A percentile compares a stretch with the other conserved stretches of the same genome.
Conservation (phyloP, 2,888 invertebrate genomes). For the Lycia hirtaria region DNA sequence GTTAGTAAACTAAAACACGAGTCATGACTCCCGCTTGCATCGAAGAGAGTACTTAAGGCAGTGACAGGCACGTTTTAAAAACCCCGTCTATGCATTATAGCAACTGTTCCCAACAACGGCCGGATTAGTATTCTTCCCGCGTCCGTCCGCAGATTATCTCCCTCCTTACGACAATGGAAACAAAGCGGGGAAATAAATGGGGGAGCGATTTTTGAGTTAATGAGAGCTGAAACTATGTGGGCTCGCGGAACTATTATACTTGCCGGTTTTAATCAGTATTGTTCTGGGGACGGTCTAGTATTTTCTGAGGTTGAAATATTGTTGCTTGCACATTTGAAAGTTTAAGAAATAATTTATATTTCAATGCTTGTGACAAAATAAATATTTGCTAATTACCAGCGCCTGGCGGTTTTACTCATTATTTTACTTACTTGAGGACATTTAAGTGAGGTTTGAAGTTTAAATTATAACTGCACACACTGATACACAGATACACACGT, state of each 20-base stretch:
- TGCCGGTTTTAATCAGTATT: conserved; percentile 11
- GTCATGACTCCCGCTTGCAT: too few relatives aligned
- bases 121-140: conserved; percentile 42
- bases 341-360: too few relatives aligned
- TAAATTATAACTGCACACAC: too few relatives aligned
- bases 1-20: too few relatives aligned
- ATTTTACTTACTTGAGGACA: too few relatives aligned
- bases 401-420: too few relatives aligned
- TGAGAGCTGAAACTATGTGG: conserved; percentile 31
- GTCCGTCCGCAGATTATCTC: conserved; percentile 43
- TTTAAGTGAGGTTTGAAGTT: too few relatives aligned
- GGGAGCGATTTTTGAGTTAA: conserved; percentile 40
- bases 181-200: conserved; percentile 44
- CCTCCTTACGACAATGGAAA: conserved; percentile 44
- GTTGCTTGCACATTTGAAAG: too few relatives aligned
- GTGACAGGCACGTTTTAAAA: conserved; percentile 21
- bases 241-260: conserved; percentile 18
- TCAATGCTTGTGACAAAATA: too few relatives aligned
- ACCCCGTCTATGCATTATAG: conserved; percentile 25
- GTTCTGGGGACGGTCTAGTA: conserved; percentile 2
- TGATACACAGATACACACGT: too few relatives aligned
- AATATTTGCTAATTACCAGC: too few relatives aligned
- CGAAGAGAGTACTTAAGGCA: too few relatives aligned
- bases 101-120: conserved; percentile 28
- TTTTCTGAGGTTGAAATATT: neutral